Evolutionary conservation across 1,140 invertebrate species (phyloP), one percentile per base, ranked within the genome.

Genomic region (Batillaria attramentaria): DNA sequence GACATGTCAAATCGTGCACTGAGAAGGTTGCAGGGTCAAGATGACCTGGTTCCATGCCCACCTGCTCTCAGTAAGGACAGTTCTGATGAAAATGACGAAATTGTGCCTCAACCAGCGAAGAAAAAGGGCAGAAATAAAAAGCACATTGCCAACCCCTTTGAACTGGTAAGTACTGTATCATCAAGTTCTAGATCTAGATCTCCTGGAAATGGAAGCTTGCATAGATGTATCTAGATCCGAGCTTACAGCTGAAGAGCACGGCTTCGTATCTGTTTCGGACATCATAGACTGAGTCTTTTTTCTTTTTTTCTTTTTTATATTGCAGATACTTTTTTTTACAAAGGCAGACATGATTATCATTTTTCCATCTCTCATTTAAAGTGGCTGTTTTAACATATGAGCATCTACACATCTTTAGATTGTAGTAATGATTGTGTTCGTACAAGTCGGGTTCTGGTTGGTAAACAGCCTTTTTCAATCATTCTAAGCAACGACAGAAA

Each of bases 1-100:
- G 62, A 33, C 39, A 94, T 94, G 94, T 94, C 94, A 24, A 93
- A 92, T 50, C 90, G 93, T 86, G 92, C 93, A 69, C 87, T 94
- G 50, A 91, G 93, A 81, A 94, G 94, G 88, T 90, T 94, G 79
- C 93, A 94, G 84, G 92, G 93, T 3, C 92, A 93, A 66, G 91
- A 92, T 77, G 89, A 92, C 74, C 73, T 87, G 6, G 50, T 76
- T 65, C 33, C 57, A 28, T 33, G 57, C 10, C 85, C 88, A 68
- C 87, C 91, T 28, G 81, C 90, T 37, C 24, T 28, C 1, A 33
- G 54, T 72, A 84, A 83, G 33, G 92, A 93, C 83, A 84, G 90
- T 37, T 85, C 83, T 68, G 92, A 93, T 83, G 89, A 91, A 18
- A 92, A 93, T 78, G 91, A 92, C 46, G 87, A 91, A 69, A 91